phyloP scores from a whole-genome alignment of 2,888 invertebrate genomes.

The Mystacides longicornis region DNA sequence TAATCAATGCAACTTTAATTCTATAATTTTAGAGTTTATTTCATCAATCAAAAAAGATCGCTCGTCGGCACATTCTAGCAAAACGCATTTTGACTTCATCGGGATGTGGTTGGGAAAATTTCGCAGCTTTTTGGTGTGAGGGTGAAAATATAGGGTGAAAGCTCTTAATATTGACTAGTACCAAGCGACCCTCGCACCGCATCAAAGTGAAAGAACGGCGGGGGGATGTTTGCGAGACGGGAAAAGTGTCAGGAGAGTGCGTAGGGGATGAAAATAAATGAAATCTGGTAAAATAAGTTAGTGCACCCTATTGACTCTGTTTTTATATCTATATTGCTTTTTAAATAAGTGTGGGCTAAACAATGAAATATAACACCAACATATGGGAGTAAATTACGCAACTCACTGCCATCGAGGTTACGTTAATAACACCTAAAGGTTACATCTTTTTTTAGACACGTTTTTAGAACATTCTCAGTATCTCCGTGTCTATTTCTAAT shows the following conservation, averaged over 20 bases:
- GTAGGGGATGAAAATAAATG: constrained; percentile 23
- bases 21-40: no score
- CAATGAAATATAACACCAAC: not conserved
- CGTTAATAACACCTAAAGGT: no score
- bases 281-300: constrained; percentile 19
- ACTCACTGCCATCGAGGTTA: no score
- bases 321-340: not conserved
- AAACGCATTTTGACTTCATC: not conserved
- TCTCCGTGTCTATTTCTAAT: no score
- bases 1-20: no score
- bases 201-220: constrained; percentile 16
- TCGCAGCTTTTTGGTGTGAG: constrained; percentile 5
- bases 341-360: not conserved
- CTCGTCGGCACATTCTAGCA: no score
- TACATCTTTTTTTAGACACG: no score
- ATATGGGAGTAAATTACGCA: no score
- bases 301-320: not conserved
- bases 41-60: no score
- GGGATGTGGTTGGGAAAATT: constrained; percentile 20
- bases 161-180: constrained; percentile 25
- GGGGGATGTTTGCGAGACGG: constrained; percentile 23
- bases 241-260: constrained; percentile 19
- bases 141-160: constrained; percentile 23
- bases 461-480: no score
- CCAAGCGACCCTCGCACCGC: constrained; percentile 18